Evolutionary conservation across 2,113 vertebrate genomes (phyloP).

Genomic region (Astur gentilis): DNA sequence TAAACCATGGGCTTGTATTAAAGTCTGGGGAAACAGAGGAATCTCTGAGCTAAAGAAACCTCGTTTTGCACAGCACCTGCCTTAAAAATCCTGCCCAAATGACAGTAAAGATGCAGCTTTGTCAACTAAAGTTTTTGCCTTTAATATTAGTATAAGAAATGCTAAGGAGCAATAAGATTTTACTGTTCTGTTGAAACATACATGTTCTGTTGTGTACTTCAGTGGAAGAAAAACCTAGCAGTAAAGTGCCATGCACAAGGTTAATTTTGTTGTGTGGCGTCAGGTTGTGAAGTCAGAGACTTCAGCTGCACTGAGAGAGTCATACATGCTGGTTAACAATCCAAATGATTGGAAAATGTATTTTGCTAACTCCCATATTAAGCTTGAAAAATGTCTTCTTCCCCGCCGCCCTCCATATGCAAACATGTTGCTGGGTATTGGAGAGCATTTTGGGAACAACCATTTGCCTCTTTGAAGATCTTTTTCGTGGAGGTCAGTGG

Average conservation of each 20-base stretch:
- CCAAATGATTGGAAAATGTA: background rate
- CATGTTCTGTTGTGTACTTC: accelerated
- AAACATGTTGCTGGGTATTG: background rate
- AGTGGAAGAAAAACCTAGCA: background rate
- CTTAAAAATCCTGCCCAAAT: background rate
- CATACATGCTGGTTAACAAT: background rate
- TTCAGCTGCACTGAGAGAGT: background rate
- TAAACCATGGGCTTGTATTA: background rate
- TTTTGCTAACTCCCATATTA: background rate
- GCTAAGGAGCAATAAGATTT: background rate
- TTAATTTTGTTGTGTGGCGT: background rate
- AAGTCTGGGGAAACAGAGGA: background rate
- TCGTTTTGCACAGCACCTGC: background rate
- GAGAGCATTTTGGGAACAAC: background rate
- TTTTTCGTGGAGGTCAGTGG: background rate
- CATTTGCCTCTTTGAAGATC: background rate
- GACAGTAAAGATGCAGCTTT: background rate
- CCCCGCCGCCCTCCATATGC: accelerated
- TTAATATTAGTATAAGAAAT: background rate
- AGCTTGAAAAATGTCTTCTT: background rate
- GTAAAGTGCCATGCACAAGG: background rate
- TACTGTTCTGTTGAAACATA: background rate
- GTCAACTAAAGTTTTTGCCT: background rate
- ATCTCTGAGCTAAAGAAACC: background rate
- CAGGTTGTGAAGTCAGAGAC: background rate